These are phyloP conservation scores for Bursaphelenchus okinawaensis DNA, from an alignment of 2,888 invertebrate genomes.

Conservation along the genomic window DNA sequence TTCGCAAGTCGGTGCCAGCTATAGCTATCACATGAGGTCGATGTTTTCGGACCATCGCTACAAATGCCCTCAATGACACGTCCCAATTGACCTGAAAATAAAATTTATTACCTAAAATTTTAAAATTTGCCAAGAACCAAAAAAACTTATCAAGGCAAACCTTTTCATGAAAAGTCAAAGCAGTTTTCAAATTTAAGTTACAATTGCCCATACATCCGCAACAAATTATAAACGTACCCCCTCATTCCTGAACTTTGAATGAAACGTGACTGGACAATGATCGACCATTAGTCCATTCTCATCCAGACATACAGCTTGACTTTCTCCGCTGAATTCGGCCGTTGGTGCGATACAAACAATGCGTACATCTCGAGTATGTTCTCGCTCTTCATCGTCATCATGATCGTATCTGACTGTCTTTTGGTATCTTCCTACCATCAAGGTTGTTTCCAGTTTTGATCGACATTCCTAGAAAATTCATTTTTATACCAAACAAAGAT, in stretches of 20 bases:
- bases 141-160: not conserved
- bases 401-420: slow-evolving; percentile 19
- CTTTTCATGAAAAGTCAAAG: not conserved
- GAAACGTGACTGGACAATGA: slow-evolving; percentile 8
- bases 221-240: not conserved
- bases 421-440: slow-evolving; percentile 28
- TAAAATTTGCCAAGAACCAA: too few species aligned
- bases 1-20: slow-evolving; percentile 71
- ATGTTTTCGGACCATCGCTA: slow-evolving; percentile 68
- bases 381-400: slow-evolving; percentile 30
- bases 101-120: not conserved
- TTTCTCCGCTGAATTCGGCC: slow-evolving; percentile 12
- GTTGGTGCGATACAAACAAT: not conserved
- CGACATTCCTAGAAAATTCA: slow-evolving; percentile 24
- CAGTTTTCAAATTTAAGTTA: too few species aligned
- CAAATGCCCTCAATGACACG: slow-evolving; percentile 64
- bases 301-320: slow-evolving; percentile 1
- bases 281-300: slow-evolving; percentile 5
- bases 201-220: too few species aligned
- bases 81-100: slow-evolving; percentile 16
- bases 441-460: slow-evolving; percentile 19
- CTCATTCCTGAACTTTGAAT: not conserved
- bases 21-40: slow-evolving; percentile 85
- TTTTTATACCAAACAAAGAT: not conserved
- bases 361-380: not conserved